Percentiles rank a stretch among this genome's conserved stretches.
Conservation (phyloP, 2,888 invertebrate genomes). For the Oscheius sp. region DNA sequence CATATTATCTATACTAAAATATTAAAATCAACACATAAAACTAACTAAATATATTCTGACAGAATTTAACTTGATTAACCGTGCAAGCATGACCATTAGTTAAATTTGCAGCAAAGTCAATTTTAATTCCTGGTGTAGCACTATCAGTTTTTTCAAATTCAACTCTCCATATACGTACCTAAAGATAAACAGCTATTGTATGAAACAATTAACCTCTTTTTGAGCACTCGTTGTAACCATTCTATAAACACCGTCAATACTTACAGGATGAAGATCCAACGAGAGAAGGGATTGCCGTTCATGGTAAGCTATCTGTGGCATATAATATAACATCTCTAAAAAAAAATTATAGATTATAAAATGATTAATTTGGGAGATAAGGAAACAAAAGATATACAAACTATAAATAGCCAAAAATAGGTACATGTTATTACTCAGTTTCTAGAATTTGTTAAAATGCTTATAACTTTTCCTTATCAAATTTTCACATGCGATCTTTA, state of each 20-base stretch:
- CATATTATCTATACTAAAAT: no score
- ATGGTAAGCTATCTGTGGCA: constrained; percentile 67
- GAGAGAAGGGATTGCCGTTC: constrained; percentile 59
- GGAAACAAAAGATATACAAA: no score
- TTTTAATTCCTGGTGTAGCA: constrained; percentile 35
- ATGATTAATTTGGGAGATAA: no score
- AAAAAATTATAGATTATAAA: neutral
- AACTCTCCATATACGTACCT: constrained; percentile 67
- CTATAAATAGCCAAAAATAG: no score
- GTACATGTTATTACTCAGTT: no score
- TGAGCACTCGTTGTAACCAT: constrained; percentile 64
- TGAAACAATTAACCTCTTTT: constrained; percentile 48
- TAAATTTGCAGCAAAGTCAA: constrained; percentile 85
- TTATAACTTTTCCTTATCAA: no score
- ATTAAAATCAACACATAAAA: neutral
- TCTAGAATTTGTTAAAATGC: no score
- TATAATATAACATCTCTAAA: constrained; percentile 59
- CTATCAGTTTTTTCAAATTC: constrained; percentile 43
- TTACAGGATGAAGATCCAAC: constrained; percentile 50
- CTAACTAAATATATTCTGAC: constrained; percentile 80
- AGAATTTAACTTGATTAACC: constrained; percentile 93
- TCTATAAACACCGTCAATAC: constrained; percentile 42
- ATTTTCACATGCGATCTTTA: no score
- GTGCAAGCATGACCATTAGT: constrained; percentile 89
- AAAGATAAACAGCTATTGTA: neutral